Percentiles rank a stretch among this genome's conserved stretches.
phyloP scores from a whole-genome alignment of 2,113 vertebrate genomes.

The Colius striatus region DNA sequence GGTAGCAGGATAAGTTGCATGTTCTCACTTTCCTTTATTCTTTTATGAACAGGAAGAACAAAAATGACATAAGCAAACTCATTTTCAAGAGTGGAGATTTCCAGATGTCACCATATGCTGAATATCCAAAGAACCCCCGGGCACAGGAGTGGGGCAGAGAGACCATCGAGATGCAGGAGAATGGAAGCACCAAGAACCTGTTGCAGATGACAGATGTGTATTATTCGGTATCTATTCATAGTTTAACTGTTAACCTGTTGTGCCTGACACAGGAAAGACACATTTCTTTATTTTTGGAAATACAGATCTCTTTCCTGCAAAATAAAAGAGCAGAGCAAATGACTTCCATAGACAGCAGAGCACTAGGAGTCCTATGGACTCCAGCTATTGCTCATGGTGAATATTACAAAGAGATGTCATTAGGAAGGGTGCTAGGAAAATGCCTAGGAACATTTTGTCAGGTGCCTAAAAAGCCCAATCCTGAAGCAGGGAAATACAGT shows the following conservation, averaged over 20 bases:
- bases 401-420: not conserved
- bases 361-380: not conserved
- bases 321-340: not conserved
- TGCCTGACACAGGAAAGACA: not conserved
- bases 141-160: slow-evolving; percentile 95
- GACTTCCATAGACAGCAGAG: not conserved
- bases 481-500: not conserved
- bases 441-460: not conserved
- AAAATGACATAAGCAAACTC: slow-evolving; percentile 98
- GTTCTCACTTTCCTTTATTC: slow-evolving; percentile 42
- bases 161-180: slow-evolving; percentile 98
- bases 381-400: not conserved
- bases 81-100: slow-evolving; percentile 98
- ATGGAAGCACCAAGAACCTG: slow-evolving; percentile 98
- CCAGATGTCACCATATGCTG: slow-evolving; percentile 95
- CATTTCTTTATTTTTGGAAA: not conserved
- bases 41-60: slow-evolving; percentile 87
- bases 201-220: slow-evolving; percentile 97
- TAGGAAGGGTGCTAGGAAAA: not conserved
- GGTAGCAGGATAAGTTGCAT: not conserved
- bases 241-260: not conserved
- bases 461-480: not conserved
- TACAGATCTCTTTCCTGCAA: not conserved
- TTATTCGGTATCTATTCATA: slow-evolving; percentile 86
- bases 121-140: slow-evolving; percentile 92